Evolutionary conservation across 2,888 invertebrate genomes (phyloP), one percentile per base, ranked within the genome.

Genomic region (Neelides folsomi): DNA sequence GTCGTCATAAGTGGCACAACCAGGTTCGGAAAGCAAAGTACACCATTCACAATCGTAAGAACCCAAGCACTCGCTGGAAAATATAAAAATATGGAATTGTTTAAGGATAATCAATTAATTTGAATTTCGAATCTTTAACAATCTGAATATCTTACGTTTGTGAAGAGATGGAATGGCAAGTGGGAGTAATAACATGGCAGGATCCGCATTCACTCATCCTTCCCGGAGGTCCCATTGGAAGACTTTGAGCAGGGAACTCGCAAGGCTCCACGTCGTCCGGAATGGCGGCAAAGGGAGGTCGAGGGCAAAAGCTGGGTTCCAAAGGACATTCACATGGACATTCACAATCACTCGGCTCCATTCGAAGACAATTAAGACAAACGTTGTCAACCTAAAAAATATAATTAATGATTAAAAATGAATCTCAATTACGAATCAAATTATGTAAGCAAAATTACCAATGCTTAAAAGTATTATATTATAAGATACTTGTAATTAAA

Each of bases 281-380:
- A 27, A 58, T 41, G 37, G 51, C 52, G 0, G 51, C 43, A 40
- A 53, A 47, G n/a, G 36, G 50, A 18, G 68, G 65, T 13, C 70
- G 70, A 44, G 70, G 68, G 64, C 77, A 77, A 47, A 72, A 70
- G 54, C 75, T 71, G 57, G 75, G 71, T 54, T 76, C 75, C 6
- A 77, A 54, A 1, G 76, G 82, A 67, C 93, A 93, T 70, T 93
- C 90, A 69, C 93, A 93, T 0, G 93, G 93, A 67, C 93, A 93
- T 70, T 93, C 93, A 66, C 93, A 93, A 68, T 92, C 90, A 2
- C 81, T 84, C 71, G 88, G 89, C 68, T 92, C 93, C 86, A 92
- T 89, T 46, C 90, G 79, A 68, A 88, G 83, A 69, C 93, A 93
- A 69, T 92, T 92, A 20, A 93, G 75, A 68, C 93, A 93, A 2